Conservation (phyloP, 2,113 vertebrate species). For the Amazona vittata region DNA sequence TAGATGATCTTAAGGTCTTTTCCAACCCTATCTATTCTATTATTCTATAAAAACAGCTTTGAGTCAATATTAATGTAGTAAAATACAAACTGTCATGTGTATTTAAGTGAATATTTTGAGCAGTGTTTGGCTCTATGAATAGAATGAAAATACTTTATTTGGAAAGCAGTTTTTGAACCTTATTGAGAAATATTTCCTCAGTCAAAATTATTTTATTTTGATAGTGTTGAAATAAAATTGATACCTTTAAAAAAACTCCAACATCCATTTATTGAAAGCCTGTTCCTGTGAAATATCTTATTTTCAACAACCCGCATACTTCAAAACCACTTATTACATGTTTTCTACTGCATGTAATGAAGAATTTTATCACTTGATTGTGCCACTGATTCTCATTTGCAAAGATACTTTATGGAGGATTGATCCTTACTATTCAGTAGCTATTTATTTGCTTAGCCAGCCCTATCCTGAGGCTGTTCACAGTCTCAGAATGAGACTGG, state of each 20-base stretch:
- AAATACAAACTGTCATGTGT: neutral
- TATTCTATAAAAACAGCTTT: neutral
- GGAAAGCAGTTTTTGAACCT: neutral
- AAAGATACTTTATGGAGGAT: neutral
- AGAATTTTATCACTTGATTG: neutral
- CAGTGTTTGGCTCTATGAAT: neutral
- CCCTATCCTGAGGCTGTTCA: neutral
- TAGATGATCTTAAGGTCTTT: too few relatives aligned
- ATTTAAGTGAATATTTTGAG: neutral
- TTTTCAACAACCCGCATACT: neutral
- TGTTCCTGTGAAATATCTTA: neutral
- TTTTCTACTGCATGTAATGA: neutral
- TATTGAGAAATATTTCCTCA: neutral
- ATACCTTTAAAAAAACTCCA: neutral
- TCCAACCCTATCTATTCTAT: too few relatives aligned
- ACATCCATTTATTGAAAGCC: neutral
- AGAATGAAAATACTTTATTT: neutral
- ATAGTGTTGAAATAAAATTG: neutral
- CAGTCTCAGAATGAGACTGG: neutral
- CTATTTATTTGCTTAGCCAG: neutral
- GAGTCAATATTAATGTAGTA: neutral
- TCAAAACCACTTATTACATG: neutral
- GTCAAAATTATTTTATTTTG: neutral
- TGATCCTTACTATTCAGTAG: neutral
- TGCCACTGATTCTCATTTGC: neutral